Evolutionary conservation across 2,888 invertebrate species (phyloP).

Genomic region (Geotrupes spiniger): DNA sequence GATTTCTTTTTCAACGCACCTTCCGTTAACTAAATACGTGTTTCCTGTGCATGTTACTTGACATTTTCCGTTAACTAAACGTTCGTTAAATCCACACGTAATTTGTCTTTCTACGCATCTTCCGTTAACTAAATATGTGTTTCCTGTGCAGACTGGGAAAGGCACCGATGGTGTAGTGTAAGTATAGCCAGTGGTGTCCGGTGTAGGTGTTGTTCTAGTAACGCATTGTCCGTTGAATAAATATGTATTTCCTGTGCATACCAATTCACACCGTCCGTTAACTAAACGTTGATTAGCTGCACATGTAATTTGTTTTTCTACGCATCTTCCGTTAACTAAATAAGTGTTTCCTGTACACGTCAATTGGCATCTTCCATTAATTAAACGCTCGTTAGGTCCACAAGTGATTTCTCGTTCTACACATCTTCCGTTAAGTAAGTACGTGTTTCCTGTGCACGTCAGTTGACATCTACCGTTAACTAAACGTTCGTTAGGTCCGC

Average conservation of each 20-base stretch:
- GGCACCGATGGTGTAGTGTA: no score
- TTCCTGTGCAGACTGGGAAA: not conserved
- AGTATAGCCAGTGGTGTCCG: no score
- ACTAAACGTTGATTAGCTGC: slow-evolving; percentile 7
- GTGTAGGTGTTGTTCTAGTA: slow-evolving; percentile 13
- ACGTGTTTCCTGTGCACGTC: slow-evolving; percentile 4
- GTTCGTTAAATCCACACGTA: not conserved
- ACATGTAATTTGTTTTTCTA: slow-evolving; percentile 1
- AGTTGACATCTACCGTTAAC: no score
- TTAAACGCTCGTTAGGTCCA: no score
- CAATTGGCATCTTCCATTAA: no score
- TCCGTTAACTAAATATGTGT: not conserved
- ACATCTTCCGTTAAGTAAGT: slow-evolving; percentile 6
- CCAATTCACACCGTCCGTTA: slow-evolving; percentile 20
- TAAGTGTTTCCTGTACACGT: no score
- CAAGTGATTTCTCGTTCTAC: slow-evolving; percentile 10
- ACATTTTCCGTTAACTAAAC: not conserved
- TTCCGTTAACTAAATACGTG: not conserved
- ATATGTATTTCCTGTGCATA: slow-evolving; percentile 9
- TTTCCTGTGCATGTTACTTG: not conserved
- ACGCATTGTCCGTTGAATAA: slow-evolving; percentile 20
- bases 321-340: slow-evolving; percentile 19
- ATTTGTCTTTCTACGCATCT: slow-evolving; percentile 6
- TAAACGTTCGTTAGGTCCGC: no score
- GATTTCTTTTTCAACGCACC: slow-evolving; percentile 6